Conservation (phyloP, 1,140 invertebrate genomes). For the Rhopalosiphum padi region DNA sequence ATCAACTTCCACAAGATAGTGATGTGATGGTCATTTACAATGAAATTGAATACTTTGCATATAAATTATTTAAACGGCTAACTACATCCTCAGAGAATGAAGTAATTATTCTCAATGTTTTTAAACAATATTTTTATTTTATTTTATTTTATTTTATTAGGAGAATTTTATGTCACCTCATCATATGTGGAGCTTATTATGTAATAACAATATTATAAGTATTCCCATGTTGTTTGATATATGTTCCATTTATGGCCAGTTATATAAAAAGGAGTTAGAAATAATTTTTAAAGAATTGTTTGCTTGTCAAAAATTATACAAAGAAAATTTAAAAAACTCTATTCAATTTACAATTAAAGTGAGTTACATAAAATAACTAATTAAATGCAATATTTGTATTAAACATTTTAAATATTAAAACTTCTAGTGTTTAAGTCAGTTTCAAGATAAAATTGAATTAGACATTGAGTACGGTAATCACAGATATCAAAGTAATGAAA, state of each 20-base stretch:
- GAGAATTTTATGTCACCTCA: neutral
- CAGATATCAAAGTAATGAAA: neutral
- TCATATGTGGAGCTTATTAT: slow-evolving; percentile 27
- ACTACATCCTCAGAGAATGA: slow-evolving; percentile 40
- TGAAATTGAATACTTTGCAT: slow-evolving; percentile 43
- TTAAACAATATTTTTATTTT: neutral
- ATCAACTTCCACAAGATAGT: slow-evolving; percentile 37
- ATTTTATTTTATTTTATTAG: slow-evolving; percentile 26
- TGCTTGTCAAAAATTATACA: slow-evolving; percentile 27
- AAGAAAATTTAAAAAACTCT: slow-evolving; percentile 36
- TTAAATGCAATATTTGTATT: neutral
- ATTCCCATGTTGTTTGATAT: slow-evolving; percentile 42
- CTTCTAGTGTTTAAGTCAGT: slow-evolving; percentile 41
- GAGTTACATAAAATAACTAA: neutral
- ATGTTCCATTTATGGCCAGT: slow-evolving; percentile 26
- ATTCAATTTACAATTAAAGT: slow-evolving; percentile 48
- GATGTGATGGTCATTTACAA: slow-evolving; percentile 6
- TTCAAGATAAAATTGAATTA: slow-evolving; percentile 52
- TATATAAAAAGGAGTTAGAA: slow-evolving; percentile 36
- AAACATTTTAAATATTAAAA: neutral
- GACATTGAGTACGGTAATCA: slow-evolving; percentile 38
- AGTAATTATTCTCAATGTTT: neutral
- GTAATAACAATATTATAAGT: slow-evolving; percentile 31
- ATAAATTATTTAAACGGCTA: slow-evolving; percentile 25
- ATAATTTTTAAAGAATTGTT: slow-evolving; percentile 25